phyloP scores from a whole-genome alignment of 2,113 vertebrate genomes.

The Ophthalmolycus amberensis region DNA sequence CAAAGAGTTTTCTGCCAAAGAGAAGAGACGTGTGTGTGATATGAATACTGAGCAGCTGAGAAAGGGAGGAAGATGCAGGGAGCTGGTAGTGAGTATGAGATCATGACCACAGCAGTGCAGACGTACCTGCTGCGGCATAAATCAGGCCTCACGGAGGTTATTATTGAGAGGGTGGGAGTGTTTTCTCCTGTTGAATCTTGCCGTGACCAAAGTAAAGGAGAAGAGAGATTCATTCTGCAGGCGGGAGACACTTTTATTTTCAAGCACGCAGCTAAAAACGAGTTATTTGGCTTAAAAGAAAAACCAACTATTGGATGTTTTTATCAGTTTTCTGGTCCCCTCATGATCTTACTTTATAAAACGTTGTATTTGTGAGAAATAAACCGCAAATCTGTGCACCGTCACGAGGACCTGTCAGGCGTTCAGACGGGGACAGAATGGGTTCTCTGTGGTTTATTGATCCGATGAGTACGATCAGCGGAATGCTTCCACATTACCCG shows the following conservation, averaged over 20 bases:
- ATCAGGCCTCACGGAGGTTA: conserved; percentile 39
- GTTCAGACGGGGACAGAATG: neutral
- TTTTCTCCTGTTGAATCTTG: conserved; percentile 30
- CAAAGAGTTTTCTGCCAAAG: conserved; percentile 48
- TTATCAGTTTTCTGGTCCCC: neutral
- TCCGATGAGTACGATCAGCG: conserved; percentile 18
- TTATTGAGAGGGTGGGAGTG: conserved; percentile 57
- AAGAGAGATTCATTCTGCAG: conserved; percentile 12
- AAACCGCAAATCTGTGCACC: neutral
- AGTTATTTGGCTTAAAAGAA: neutral
- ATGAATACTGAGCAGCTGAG: conserved; percentile 71
- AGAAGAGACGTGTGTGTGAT: conserved; percentile 33
- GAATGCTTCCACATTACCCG: conserved; percentile 36
- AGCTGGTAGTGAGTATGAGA: conserved; percentile 24
- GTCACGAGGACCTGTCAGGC: neutral
- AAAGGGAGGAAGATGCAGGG: conserved; percentile 7
- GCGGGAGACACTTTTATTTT: neutral
- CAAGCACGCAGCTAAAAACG: conserved; percentile 4
- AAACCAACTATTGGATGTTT: neutral
- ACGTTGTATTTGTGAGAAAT: neutral
- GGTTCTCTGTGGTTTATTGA: conserved; percentile 24
- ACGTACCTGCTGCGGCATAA: conserved; percentile 48
- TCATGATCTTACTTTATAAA: neutral
- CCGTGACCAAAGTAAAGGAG: conserved; percentile 4
- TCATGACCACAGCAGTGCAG: conserved; percentile 49